Conservation (phyloP, 2,797 vertebrate genomes). For the Diplodus sargus region DNA sequence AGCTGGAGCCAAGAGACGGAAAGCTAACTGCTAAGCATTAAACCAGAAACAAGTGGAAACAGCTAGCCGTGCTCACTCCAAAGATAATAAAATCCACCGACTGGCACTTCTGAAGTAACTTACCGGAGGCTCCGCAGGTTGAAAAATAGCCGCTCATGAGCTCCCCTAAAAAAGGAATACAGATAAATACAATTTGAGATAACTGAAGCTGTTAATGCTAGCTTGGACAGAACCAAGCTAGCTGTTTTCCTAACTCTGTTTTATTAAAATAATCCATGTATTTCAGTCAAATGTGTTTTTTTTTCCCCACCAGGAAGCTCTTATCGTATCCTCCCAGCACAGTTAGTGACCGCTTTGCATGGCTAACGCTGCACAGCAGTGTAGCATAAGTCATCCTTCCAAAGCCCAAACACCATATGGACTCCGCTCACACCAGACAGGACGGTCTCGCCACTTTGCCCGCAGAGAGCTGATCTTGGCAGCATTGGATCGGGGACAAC, state of each 20-base stretch:
- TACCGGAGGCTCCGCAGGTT: neutral
- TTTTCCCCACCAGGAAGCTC: neutral
- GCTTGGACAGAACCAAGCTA: neutral
- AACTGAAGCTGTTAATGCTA: neutral
- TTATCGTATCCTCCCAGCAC: neutral
- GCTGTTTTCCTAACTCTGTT: neutral
- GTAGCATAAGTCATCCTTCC: constrained; percentile 6
- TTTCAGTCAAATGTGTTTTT: constrained; percentile 2
- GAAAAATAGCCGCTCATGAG: neutral
- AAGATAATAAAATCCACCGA: neutral
- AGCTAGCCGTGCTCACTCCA: neutral
- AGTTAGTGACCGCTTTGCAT: constrained; percentile 13
- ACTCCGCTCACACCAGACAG: constrained; percentile 33
- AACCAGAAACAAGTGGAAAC: neutral
- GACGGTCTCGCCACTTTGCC: constrained; percentile 6
- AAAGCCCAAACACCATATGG: constrained; percentile 27
- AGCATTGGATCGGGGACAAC: constrained; percentile 13
- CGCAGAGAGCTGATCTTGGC: constrained; percentile 24
- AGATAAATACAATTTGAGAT: neutral
- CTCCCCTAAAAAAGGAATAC: neutral
- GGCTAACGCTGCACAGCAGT: constrained; percentile 21
- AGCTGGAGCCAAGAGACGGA: neutral
- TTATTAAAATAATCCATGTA: neutral
- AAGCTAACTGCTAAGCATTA: neutral
- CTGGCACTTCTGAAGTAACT: too few relatives aligned